A percentile compares a stretch with the other conserved stretches of the same genome.
These are phyloP conservation scores for Amiota communis DNA, from an alignment of 2,888 invertebrate species.

Conservation along the genomic window DNA sequence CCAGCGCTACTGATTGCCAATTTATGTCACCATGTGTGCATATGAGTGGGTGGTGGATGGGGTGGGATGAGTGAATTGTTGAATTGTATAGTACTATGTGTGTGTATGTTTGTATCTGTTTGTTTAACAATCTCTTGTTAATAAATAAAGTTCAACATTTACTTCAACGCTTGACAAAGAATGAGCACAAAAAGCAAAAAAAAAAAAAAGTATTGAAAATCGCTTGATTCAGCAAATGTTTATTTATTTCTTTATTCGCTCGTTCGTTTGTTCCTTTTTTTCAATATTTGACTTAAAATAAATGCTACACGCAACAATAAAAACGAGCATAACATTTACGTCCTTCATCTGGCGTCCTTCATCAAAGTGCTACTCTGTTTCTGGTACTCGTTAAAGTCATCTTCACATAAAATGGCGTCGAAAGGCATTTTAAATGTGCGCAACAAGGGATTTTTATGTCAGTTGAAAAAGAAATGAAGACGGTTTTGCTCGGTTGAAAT, in stretches of 20 bases:
- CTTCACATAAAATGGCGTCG: slow-evolving; percentile 13
- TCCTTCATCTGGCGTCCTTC: not conserved
- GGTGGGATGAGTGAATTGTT: too few relatives aligned
- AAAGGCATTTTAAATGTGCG: slow-evolving; percentile 12
- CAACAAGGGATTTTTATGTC: slow-evolving; percentile 4
- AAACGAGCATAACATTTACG: not conserved
- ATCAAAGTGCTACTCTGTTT: too few relatives aligned
- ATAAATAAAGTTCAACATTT: slow-evolving; percentile 23
- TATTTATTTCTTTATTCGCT: slow-evolving; percentile 13
- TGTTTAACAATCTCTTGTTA: slow-evolving; percentile 23
- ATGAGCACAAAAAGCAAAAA: not conserved
- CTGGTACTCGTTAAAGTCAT: not conserved
- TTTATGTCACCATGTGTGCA: slow-evolving; percentile 21
- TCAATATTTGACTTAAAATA: slow-evolving; percentile 22
- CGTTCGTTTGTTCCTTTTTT: slow-evolving; percentile 6
- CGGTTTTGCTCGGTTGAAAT: slow-evolving; percentile 6
- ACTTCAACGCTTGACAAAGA: slow-evolving; percentile 12
- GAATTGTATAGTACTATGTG: not conserved
- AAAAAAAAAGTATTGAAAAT: not conserved
- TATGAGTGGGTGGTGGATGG: not conserved
- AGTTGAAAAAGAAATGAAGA: not conserved
- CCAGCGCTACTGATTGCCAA: slow-evolving; percentile 20
- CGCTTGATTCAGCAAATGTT: slow-evolving; percentile 25
- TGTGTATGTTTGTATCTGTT: slow-evolving; percentile 2
- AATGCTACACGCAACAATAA: slow-evolving; percentile 21